Evolutionary conservation across 1,140 invertebrate species (phyloP).

Genomic region (Carcinoscorpius rotundicauda): DNA sequence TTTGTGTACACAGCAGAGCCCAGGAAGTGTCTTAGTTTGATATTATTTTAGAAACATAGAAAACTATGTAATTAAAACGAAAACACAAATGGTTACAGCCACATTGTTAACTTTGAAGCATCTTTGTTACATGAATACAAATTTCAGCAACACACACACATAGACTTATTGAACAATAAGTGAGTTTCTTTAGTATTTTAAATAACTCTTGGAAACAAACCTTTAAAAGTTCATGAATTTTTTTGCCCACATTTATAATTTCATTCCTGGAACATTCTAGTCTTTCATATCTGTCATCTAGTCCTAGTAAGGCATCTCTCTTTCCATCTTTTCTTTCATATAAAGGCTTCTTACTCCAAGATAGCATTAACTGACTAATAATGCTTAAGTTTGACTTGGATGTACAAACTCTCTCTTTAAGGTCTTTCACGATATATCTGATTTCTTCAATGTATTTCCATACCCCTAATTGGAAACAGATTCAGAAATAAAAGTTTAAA

Average conservation of each 20-base stretch:
- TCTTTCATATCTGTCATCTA: conserved; percentile 67
- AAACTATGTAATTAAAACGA: too few species aligned
- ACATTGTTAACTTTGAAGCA: too few species aligned
- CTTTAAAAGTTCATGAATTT: conserved; percentile 55
- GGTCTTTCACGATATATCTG: conserved; percentile 55
- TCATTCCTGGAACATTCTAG: conserved; percentile 58
- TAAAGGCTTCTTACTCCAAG: conserved; percentile 64
- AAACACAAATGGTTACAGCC: too few species aligned
- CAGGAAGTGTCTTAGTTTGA: too few species aligned
- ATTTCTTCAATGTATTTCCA: conserved; percentile 56
- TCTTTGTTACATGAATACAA: too few species aligned
- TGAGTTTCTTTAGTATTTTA: background rate
- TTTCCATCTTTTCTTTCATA: conserved; percentile 70
- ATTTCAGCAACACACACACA: too few species aligned
- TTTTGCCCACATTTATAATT: conserved; percentile 52
- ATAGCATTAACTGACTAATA: conserved; percentile 58
- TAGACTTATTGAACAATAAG: background rate
- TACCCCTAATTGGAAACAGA: too few species aligned
- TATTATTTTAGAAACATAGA: too few species aligned
- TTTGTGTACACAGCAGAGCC: too few species aligned
- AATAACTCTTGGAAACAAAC: conserved; percentile 21
- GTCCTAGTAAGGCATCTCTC: conserved; percentile 61
- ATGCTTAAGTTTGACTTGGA: conserved; percentile 71
- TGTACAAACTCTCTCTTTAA: conserved; percentile 65
- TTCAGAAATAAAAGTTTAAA: too few species aligned